These are phyloP conservation scores for Sipha maydis DNA, from an alignment of 2,888 invertebrate species.

Conservation along the genomic window DNA sequence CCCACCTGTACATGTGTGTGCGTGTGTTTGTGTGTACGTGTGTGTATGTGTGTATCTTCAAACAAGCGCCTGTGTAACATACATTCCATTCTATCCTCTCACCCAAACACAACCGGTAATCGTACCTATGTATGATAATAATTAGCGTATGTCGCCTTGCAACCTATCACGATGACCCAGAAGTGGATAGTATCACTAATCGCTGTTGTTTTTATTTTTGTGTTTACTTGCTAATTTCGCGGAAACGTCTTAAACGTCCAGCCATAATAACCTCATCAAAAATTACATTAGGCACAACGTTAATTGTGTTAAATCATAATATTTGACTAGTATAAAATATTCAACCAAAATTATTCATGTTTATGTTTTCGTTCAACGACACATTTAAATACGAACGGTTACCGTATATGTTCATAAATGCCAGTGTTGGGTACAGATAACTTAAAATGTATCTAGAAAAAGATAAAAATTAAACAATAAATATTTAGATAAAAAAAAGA, in stretches of 20 bases:
- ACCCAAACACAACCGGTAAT: constrained; percentile 43
- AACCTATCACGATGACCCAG: constrained; percentile 35
- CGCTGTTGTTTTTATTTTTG: constrained; percentile 13
- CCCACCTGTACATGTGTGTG: constrained; percentile 39
- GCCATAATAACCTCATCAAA: not conserved
- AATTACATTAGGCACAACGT: not conserved
- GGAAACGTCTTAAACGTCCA: not conserved
- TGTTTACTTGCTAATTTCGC: not conserved
- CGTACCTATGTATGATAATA: constrained; percentile 6
- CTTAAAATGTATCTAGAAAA: too few relatives aligned
- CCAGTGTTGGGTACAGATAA: too few relatives aligned
- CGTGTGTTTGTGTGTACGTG: not conserved
- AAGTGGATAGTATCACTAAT: constrained; percentile 6
- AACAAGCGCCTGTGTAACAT: constrained; percentile 53
- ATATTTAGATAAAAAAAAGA: too few relatives aligned
- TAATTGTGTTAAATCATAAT: not conserved
- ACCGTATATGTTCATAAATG: too few relatives aligned
- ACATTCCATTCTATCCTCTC: constrained; percentile 57
- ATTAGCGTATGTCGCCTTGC: constrained; percentile 25
- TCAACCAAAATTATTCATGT: not conserved
- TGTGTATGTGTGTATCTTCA: constrained; percentile 29
- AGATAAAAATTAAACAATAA: too few relatives aligned
- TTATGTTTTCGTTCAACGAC: not conserved
- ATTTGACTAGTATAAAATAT: not conserved
- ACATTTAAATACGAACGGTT: too few relatives aligned